Base-by-base conservation (phyloP, 2,113 vertebrate species). In the Xyrauchen texanus region DNA sequence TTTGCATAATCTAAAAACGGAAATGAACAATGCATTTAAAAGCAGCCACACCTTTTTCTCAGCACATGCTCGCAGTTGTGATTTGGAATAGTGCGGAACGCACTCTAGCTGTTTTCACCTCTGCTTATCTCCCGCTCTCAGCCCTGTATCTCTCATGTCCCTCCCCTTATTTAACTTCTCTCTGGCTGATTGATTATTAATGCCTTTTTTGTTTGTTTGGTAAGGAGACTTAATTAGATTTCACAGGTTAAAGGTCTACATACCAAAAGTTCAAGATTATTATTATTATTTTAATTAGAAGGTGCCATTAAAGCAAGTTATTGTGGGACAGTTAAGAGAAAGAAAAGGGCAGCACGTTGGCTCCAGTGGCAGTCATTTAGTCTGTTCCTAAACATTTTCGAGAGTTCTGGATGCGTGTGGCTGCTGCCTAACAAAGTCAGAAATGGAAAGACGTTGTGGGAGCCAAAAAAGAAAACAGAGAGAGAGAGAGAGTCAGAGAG, bases 221-320 rank as follows among this genome's bases (percentile, higher is more conserved):
- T 77, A 73, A 78, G 58, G 85, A 76, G 86, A 85, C 65, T 85
- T 88, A 89, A 88, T 88, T 86, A 82, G 85, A 88, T 88, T 89
- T 87, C 76, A 80, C 87, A 86, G 88, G 88, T 91, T 86, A 86
- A 78, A 87, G 88, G 85, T 83, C 77, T 77, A 83, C 72, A 85
- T 75, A 85, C 84, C 81, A 85, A 91, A 82, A 88, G 84, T 85
- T 82, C 82, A 80, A 86, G 85, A 89, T 90, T 89, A 89, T 88
- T 74, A 62, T 74, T 78, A 65, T 84, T 77, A 68, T 85, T 82
- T 74, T 86, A 83, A 85, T 82, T 84, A 77, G 79, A 78, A 77
- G 60, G 61, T 79, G 82, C 72, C 71, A 63, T 49, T 84, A 84
- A 85, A 81, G 58, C 61, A 42, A 64, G 73, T 78, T 63, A 67